Percentiles rank a stretch among this genome's conserved stretches.
Evolutionary conservation across 2,113 vertebrate species (phyloP).

Genomic region (Pristiophorus japonicus): DNA sequence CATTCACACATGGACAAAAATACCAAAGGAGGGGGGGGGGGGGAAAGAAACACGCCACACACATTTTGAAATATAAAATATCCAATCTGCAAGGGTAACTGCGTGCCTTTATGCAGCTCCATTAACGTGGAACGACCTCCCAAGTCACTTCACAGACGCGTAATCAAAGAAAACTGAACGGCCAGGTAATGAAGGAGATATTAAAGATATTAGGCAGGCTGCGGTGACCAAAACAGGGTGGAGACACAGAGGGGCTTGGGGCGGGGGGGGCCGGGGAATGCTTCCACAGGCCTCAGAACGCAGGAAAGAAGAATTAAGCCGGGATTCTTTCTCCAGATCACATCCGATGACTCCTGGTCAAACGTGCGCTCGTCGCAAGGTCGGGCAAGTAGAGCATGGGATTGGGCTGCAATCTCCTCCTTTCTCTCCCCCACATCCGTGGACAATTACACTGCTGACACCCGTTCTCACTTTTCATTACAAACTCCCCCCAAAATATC

Average conservation of each 20-base stretch:
- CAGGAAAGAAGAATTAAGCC: not conserved
- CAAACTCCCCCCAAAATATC: no score
- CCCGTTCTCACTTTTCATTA: no score
- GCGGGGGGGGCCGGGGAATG: not conserved
- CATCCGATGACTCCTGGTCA: not conserved
- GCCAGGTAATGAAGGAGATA: not conserved
- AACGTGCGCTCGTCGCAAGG: not conserved
- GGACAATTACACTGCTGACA: not conserved
- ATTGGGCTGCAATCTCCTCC: not conserved
- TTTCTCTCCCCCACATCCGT: no score
- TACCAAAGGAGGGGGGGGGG: not conserved
- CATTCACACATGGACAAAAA: constrained; percentile 16
- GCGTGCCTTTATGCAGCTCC: not conserved
- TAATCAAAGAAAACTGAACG: not conserved
- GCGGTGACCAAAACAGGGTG: not conserved
- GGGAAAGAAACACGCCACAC: not conserved
- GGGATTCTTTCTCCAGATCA: not conserved
- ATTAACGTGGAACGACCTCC: not conserved
- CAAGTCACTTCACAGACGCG: not conserved
- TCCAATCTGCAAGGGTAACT: not conserved
- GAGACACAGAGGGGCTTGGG: not conserved
- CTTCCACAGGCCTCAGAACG: not conserved
- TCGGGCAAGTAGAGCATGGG: not conserved
- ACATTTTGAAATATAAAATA: no score
- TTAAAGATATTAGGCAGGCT: not conserved